Conservation (phyloP, 2,113 vertebrate genomes). For the Mastomys coucha region DNA sequence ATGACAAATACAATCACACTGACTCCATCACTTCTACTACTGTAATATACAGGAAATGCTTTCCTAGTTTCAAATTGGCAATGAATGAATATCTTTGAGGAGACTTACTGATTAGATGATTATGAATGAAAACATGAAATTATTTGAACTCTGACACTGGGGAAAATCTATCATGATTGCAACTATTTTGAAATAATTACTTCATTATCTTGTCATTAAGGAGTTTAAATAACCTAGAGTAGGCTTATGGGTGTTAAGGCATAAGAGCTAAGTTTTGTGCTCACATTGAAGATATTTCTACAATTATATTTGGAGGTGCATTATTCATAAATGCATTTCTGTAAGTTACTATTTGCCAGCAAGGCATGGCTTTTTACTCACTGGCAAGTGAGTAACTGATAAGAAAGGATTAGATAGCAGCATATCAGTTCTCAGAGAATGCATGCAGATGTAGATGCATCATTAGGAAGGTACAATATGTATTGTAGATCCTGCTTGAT, state of each 20-base stretch:
- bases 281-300: neutral
- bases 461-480: neutral
- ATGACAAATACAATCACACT: neutral
- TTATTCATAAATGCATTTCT: neutral
- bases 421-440: neutral
- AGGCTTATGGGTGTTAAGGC: neutral
- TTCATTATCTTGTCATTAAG: neutral
- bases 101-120: constrained; percentile 40
- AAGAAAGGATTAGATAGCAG: neutral
- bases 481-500: neutral
- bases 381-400: neutral
- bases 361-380: neutral
- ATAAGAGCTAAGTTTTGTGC: neutral
- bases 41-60: neutral
- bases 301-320: neutral
- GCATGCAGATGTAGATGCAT: neutral
- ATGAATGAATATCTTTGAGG: neutral
- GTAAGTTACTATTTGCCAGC: neutral
- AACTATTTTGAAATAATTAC: neutral
- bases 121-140: constrained; percentile 1
- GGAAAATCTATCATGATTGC: neutral
- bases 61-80: neutral
- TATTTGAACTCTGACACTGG: constrained; percentile 34
- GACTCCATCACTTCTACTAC: neutral
- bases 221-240: neutral